Conservation (phyloP, 1,140 invertebrate species). For the Zophobas atratus region DNA sequence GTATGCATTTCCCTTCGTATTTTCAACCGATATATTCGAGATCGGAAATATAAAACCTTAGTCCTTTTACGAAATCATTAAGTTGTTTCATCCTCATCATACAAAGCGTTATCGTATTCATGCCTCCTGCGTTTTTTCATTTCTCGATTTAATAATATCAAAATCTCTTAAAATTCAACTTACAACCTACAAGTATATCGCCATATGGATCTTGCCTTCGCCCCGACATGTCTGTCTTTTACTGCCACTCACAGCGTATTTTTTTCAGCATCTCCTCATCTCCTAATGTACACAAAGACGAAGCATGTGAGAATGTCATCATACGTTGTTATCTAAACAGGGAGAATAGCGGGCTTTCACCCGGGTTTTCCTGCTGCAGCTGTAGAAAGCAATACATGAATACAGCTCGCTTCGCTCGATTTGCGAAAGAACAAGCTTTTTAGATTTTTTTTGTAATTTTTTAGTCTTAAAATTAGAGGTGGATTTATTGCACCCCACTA, state of each 20-base stretch:
- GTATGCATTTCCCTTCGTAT: constrained; percentile 20
- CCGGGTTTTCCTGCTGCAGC: no score
- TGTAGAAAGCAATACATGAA: no score
- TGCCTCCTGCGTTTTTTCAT: constrained; percentile 16
- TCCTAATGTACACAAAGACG: background rate
- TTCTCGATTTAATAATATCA: constrained; percentile 8
- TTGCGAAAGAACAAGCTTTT: no score
- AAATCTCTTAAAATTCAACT: constrained; percentile 15
- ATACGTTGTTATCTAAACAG: no score
- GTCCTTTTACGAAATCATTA: no score
- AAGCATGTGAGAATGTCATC: constrained; percentile 7
- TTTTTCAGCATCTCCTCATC: constrained; percentile 4
- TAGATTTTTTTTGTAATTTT: no score
- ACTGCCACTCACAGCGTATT: constrained; percentile 13
- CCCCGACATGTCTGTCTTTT: constrained; percentile 19
- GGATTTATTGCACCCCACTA: no score
- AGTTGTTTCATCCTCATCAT: no score
- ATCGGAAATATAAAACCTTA: no score
- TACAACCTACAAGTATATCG: background rate
- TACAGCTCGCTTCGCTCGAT: no score
- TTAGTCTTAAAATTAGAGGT: no score
- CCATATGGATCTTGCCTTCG: constrained; percentile 11
- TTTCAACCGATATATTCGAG: background rate
- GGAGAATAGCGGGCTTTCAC: no score
- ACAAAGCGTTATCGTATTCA: background rate